A percentile compares a stretch with the other conserved stretches of the same genome.
Evolutionary conservation across 2,113 vertebrate species (phyloP).

Genomic region (Vidua chalybeata): DNA sequence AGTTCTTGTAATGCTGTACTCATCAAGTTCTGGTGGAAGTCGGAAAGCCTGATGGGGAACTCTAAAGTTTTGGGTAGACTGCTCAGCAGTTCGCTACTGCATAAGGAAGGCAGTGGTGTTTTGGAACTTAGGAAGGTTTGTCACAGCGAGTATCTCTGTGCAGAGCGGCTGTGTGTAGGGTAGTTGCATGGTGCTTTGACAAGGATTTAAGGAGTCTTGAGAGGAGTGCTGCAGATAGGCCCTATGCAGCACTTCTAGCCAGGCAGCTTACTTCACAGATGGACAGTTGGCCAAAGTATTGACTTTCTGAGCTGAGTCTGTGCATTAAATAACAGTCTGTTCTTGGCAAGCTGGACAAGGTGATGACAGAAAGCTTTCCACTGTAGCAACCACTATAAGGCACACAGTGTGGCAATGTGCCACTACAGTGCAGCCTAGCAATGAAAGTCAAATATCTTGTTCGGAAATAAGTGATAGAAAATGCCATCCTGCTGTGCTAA

Average conservation of each 20-base stretch:
- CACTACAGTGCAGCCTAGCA: background rate
- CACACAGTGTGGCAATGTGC: background rate
- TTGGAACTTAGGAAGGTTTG: background rate
- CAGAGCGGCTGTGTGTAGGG: background rate
- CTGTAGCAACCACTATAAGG: background rate
- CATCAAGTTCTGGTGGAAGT: background rate
- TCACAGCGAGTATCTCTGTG: rapidly evolving
- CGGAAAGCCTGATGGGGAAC: background rate
- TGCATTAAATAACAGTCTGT: background rate
- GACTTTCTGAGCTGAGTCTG: background rate
- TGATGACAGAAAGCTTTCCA: background rate
- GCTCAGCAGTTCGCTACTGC: background rate
- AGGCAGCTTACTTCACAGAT: background rate
- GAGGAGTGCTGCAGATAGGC: background rate
- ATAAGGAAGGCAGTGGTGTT: background rate
- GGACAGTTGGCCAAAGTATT: background rate
- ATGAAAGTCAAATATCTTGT: background rate
- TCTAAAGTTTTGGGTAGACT: background rate
- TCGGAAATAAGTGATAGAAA: background rate
- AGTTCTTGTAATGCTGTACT: background rate
- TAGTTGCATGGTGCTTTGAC: background rate
- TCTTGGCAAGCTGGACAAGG: background rate
- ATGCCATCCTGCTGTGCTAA: background rate
- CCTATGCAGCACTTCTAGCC: background rate
- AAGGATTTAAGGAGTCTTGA: background rate